Base-by-base conservation (phyloP, 2,113 vertebrate genomes). In the Nannospalax galili region DNA sequence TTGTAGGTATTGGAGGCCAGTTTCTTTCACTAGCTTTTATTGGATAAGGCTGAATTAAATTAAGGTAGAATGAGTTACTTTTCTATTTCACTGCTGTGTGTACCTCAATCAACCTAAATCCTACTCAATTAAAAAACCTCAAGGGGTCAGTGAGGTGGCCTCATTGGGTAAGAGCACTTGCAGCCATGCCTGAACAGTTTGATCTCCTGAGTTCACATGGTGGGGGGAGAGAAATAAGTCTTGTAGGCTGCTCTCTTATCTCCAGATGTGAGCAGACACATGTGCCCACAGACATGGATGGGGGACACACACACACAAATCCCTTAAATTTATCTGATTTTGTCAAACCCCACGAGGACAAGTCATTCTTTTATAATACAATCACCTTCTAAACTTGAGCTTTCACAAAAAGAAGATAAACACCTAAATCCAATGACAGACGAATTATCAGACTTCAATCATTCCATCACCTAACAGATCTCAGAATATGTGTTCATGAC, bases 51-150 rank as follows among this genome's bases (percentile, higher is more conserved):
- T 80, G 40, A 93, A 89, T 93, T 9, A 78, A 64, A 81, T 88
- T 93, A 52, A 88, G 42, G 74, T n/a, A 74, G 56, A 37, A 78
- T 84, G 20, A 58, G 22, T 79, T 92, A 70, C 8, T 87, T 91
- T 52, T 84, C 65, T 93, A 42, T 87, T 91, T 72, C 37, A 73
- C 1, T 84, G 20, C 74, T 77, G 67, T 45, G 4, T 16, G 40
- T n/a, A 65, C 88, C 70, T 82, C 74, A 72, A 82, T 80, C 42
- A 77, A 77, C n/a, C 79, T 82, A 69, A 40, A 75, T 93, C 93
- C 48, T 82, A 48, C 14, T 91, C 11, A 22, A 87, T 84, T 95
- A 75, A 32, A 80, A 95, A 87, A 79, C 88, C 28, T 84, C n/a
- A 62, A 62, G 56, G 15, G n/a, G 24, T 56, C 40, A 24, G 37